phyloP scores from a whole-genome alignment of 2,888 invertebrate genomes.

The Dasysyrphus albostriatus region DNA sequence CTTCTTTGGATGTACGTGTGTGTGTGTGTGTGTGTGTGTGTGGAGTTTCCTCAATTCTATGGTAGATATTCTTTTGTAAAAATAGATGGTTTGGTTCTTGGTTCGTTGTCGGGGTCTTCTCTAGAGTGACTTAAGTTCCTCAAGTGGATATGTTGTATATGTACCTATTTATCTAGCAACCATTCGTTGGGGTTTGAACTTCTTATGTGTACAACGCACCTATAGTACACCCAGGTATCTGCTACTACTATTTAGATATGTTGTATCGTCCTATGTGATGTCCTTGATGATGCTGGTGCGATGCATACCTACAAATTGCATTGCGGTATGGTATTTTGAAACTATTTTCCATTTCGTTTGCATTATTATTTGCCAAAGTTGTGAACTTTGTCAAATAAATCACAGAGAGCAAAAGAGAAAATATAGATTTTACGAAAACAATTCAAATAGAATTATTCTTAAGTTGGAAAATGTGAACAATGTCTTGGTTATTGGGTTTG shows the following conservation, averaged over 20 bases:
- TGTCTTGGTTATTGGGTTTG: conserved; percentile 8
- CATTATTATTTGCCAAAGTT: conserved; percentile 13
- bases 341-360: conserved; percentile 52
- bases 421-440: not conserved
- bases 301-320: conserved; percentile 44
- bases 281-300: conserved; percentile 46
- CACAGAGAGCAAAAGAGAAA: not conserved
- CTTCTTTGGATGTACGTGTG: not conserved
- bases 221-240: not conserved
- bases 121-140: conserved; percentile 20
- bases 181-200: conserved; percentile 6
- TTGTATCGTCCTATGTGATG: conserved; percentile 19
- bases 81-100: not conserved
- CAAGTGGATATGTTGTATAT: not conserved
- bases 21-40: conserved; percentile 2
- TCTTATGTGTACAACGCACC: conserved; percentile 68
- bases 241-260: not conserved
- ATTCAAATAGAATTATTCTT: conserved; percentile 16
- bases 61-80: conserved; percentile 35
- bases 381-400: conserved; percentile 23
- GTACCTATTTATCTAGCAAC: not conserved
- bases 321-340: conserved; percentile 42
- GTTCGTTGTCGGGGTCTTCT: conserved; percentile 19
- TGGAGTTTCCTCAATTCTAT: conserved; percentile 53
- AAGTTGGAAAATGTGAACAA: conserved; percentile 17